Conservation (phyloP, 2,888 invertebrate species). For the Caenorhabditis panamensis region DNA sequence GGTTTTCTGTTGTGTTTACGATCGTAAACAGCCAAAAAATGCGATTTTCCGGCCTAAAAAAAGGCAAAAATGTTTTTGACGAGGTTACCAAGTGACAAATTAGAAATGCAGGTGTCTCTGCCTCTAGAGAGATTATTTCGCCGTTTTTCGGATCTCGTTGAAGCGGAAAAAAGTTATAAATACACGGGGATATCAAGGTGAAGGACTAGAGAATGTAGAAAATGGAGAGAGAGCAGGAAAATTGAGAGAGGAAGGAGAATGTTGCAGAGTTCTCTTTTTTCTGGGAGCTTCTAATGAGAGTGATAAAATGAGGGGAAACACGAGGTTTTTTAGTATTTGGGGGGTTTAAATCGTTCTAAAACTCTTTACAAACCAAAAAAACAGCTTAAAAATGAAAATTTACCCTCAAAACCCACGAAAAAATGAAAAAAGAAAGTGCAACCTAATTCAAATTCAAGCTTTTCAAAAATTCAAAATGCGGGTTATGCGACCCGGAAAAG, state of each 20-base stretch:
- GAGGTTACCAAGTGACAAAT: slow-evolving; percentile 17
- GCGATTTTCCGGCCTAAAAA: background rate
- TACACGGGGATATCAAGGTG: slow-evolving; percentile 14
- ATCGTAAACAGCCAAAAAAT: background rate
- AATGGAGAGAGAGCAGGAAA: slow-evolving; percentile 14
- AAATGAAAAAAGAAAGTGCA: no score
- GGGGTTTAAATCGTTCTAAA: no score
- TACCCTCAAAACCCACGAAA: no score
- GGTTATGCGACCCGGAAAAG: no score
- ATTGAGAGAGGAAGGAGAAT: background rate
- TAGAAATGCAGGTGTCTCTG: slow-evolving; percentile 45
- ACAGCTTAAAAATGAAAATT: no score
- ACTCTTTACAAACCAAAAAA: no score
- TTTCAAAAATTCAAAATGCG: no score
- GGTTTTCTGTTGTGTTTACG: background rate
- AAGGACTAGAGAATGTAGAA: slow-evolving; percentile 3
- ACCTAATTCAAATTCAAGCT: no score
- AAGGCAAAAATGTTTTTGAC: background rate
- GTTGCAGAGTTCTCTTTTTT: background rate
- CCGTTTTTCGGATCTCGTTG: background rate
- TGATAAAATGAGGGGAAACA: no score
- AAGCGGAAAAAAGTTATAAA: slow-evolving; percentile 19
- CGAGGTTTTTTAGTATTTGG: no score
- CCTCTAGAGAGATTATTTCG: background rate
- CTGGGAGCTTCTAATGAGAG: background rate